These are phyloP conservation scores for Parascotia fuliginaria DNA, from an alignment of 2,888 invertebrate species.

Conservation along the genomic window DNA sequence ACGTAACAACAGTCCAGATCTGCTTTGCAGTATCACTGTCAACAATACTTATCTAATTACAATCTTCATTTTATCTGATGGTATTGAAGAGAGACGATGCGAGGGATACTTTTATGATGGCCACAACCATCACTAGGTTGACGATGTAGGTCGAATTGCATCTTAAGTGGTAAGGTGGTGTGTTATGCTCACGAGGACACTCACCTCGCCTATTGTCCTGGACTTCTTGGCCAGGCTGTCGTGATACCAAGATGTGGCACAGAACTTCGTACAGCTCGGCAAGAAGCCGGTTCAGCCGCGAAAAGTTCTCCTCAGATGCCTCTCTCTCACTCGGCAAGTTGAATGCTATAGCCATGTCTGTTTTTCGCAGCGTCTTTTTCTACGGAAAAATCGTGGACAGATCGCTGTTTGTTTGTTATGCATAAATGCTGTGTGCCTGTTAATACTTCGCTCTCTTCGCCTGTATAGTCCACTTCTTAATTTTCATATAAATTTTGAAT, in stretches of 20 bases:
- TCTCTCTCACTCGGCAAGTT: slow-evolving; percentile 85
- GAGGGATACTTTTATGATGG: slow-evolving; percentile 82
- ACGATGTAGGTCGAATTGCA: slow-evolving; percentile 86
- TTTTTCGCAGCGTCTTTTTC: slow-evolving; percentile 64
- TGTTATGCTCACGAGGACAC: slow-evolving; percentile 81
- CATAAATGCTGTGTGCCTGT: slow-evolving; percentile 73
- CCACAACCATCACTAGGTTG: slow-evolving; percentile 83
- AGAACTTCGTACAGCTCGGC: slow-evolving; percentile 85
- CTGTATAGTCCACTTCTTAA: slow-evolving; percentile 40
- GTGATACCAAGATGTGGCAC: slow-evolving; percentile 84
- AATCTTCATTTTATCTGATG: slow-evolving; percentile 81
- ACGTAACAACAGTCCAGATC: slow-evolving; percentile 82
- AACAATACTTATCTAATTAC: slow-evolving; percentile 79
- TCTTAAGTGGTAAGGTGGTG: slow-evolving; percentile 85
- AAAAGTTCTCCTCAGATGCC: slow-evolving; percentile 84
- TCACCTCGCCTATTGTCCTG: slow-evolving; percentile 83
- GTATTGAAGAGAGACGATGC: slow-evolving; percentile 83
- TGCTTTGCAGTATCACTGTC: slow-evolving; percentile 83
- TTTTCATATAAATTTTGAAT: slow-evolving; percentile 20
- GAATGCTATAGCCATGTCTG: slow-evolving; percentile 86
- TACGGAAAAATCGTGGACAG: slow-evolving; percentile 79
- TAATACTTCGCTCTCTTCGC: slow-evolving; percentile 50
- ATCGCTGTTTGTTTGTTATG: slow-evolving; percentile 77
- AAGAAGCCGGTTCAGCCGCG: slow-evolving; percentile 84
- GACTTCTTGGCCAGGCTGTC: slow-evolving; percentile 79